Evolutionary conservation across 2,113 vertebrate genomes (phyloP).

Genomic region (Vimba vimba): DNA sequence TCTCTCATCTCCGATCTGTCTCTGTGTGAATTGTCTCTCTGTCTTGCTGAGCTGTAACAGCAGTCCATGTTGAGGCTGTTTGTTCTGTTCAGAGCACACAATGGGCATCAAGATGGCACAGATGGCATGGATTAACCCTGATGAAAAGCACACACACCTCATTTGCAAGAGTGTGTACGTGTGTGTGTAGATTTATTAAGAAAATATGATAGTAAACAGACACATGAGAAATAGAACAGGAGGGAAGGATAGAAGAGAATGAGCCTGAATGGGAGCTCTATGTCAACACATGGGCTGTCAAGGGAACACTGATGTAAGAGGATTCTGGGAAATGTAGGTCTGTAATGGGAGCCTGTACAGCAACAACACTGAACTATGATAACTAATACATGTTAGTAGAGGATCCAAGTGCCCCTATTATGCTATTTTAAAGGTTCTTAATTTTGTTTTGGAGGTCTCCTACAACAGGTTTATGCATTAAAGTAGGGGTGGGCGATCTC

Average conservation of each 20-base stretch:
- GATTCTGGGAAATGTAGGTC: constrained; percentile 22
- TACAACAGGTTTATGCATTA: too few species aligned
- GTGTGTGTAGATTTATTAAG: neutral
- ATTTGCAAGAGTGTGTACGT: neutral
- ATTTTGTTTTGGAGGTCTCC: too few species aligned
- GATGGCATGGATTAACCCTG: constrained; percentile 38
- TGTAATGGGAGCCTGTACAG: neutral
- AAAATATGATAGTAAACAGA: neutral
- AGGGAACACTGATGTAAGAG: neutral
- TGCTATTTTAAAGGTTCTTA: too few species aligned
- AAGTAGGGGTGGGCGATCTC: too few species aligned
- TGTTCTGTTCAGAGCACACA: constrained; percentile 10
- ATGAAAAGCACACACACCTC: neutral
- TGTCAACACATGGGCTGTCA: neutral
- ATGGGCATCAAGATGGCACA: constrained; percentile 18
- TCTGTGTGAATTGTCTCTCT: neutral
- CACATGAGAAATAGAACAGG: neutral
- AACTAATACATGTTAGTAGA: neutral
- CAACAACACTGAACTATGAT: neutral
- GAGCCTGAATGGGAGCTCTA: neutral
- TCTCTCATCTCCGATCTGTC: neutral
- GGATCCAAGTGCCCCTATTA: neutral
- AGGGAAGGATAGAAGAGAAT: neutral
- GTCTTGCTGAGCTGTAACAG: neutral
- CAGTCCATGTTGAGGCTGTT: constrained; percentile 1